Evolutionary conservation across 2,113 vertebrate genomes (phyloP).

Genomic region (Urocitellus parryii): DNA sequence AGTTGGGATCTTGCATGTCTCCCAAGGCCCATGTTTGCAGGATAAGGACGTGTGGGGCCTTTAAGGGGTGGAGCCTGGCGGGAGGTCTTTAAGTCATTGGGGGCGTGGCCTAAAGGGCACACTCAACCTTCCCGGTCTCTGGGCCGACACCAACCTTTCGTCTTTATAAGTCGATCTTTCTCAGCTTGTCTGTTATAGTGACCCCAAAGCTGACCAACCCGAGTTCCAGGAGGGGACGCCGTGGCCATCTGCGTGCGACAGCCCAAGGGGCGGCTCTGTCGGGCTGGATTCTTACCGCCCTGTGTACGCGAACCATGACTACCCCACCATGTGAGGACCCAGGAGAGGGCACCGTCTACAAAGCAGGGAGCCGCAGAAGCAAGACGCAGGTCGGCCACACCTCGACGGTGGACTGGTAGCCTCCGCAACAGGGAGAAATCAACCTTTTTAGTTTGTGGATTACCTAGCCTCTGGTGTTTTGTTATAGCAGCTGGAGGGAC

Average conservation of each 20-base stretch:
- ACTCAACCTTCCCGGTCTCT: background rate
- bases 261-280: too few relatives aligned
- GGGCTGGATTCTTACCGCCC: too few relatives aligned
- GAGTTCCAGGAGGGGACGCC: background rate
- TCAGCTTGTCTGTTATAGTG: background rate
- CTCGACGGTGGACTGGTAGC: background rate
- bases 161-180: background rate
- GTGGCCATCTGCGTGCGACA: too few relatives aligned
- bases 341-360: accelerated
- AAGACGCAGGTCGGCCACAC: too few relatives aligned
- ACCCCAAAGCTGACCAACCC: background rate
- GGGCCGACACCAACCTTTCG: background rate
- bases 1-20: too few relatives aligned
- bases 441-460: accelerated
- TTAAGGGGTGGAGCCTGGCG: too few relatives aligned
- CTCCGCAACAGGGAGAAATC: background rate
- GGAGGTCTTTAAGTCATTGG: too few relatives aligned
- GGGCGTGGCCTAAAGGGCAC: too few relatives aligned
- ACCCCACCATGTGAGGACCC: too few relatives aligned
- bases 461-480: background rate
- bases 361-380: background rate
- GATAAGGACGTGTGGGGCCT: too few relatives aligned
- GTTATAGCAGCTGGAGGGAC: background rate
- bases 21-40: too few relatives aligned
- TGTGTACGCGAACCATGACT: too few relatives aligned